A percentile compares a stretch with the other conserved stretches of the same genome.
Evolutionary conservation across 2,888 invertebrate genomes (phyloP).

Genomic region (Xestia sexstrigata): DNA sequence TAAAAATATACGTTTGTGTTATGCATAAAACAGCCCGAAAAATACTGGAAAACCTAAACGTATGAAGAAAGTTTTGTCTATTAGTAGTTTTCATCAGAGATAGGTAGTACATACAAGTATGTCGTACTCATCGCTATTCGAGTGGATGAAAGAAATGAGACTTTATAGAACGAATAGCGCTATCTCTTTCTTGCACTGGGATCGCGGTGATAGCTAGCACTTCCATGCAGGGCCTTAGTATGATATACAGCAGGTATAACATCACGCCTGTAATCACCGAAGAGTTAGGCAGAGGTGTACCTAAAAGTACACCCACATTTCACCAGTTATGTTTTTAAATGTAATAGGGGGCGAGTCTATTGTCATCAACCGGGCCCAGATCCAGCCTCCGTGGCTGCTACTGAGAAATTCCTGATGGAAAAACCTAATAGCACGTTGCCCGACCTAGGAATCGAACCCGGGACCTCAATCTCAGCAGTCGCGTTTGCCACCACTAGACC

Average conservation of each 20-base stretch:
- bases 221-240: neutral
- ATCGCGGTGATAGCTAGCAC: neutral
- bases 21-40: conserved; percentile 38
- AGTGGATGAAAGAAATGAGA: neutral
- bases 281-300: too few relatives aligned
- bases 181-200: neutral
- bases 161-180: neutral
- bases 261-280: too few relatives aligned
- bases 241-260: neutral
- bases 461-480: too few relatives aligned
- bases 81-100: neutral
- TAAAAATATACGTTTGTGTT: conserved; percentile 20
- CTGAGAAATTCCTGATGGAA: too few relatives aligned
- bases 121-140: neutral
- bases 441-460: too few relatives aligned
- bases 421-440: too few relatives aligned
- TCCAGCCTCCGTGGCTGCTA: too few relatives aligned
- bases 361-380: too few relatives aligned
- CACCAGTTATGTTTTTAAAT: too few relatives aligned
- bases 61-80: neutral
- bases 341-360: too few relatives aligned
- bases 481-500: too few relatives aligned
- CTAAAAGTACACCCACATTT: too few relatives aligned
- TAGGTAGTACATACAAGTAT: neutral
- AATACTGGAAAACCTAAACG: neutral